Evolutionary conservation across 2,888 invertebrate species (phyloP).

Genomic region (Idaea biselata): DNA sequence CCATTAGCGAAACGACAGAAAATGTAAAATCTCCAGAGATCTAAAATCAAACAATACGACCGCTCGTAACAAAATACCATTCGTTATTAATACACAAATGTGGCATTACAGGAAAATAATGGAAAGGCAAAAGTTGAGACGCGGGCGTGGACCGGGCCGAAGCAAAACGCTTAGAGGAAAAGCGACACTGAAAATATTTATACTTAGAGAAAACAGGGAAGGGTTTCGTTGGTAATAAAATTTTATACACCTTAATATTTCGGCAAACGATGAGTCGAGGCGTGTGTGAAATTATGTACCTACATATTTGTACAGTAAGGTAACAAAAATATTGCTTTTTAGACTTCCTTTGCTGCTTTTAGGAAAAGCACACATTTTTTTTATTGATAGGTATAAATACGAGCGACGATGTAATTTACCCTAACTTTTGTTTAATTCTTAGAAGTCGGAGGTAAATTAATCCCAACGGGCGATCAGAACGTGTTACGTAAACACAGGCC

Average conservation of each 20-base stretch:
- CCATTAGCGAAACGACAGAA: slow-evolving; percentile 62
- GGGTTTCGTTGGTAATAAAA: slow-evolving; percentile 75
- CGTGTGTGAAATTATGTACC: slow-evolving; percentile 73
- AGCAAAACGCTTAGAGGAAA: slow-evolving; percentile 39
- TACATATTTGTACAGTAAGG: slow-evolving; percentile 36
- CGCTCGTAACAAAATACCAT: slow-evolving; percentile 68
- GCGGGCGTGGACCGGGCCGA: slow-evolving; percentile 14
- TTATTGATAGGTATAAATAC: slow-evolving; percentile 19
- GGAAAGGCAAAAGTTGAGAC: slow-evolving; percentile 51
- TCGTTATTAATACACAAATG: slow-evolving; percentile 76
- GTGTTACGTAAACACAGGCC: slow-evolving; percentile 64
- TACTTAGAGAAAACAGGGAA: slow-evolving; percentile 60
- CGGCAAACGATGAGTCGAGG: slow-evolving; percentile 73
- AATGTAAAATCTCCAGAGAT: slow-evolving; percentile 66
- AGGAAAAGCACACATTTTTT: slow-evolving; percentile 29
- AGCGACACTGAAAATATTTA: slow-evolving; percentile 70
- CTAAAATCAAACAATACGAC: slow-evolving; percentile 72
- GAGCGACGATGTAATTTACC: slow-evolving; percentile 28
- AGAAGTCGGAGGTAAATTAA: slow-evolving; percentile 60
- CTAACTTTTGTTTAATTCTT: slow-evolving; percentile 38
- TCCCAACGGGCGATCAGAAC: slow-evolving; percentile 54
- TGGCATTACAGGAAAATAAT: slow-evolving; percentile 71
- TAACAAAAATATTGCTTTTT: slow-evolving; percentile 60
- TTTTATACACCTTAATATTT: slow-evolving; percentile 79
- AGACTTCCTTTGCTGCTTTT: slow-evolving; percentile 34